Conservation (phyloP, 2,797 vertebrate genomes). For the Acipenser ruthenus region DNA sequence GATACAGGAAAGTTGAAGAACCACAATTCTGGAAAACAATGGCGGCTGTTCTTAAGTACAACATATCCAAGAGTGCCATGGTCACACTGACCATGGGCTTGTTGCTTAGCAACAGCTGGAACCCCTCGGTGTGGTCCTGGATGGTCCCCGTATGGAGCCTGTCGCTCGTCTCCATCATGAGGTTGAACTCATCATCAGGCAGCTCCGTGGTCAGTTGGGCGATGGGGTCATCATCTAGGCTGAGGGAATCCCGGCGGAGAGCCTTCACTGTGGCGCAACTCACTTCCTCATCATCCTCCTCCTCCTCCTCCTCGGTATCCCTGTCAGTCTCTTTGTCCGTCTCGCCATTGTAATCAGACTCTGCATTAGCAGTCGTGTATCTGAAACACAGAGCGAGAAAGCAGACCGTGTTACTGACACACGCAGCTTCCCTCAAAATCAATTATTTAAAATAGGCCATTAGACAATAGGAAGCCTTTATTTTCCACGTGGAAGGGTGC, state of each 20-base stretch:
- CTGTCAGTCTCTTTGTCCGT: constrained; percentile 69
- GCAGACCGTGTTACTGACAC: neutral
- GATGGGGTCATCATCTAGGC: constrained; percentile 38
- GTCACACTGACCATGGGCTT: constrained; percentile 64
- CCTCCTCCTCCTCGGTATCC: constrained; percentile 62
- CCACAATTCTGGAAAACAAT: too few relatives aligned
- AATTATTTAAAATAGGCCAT: too few relatives aligned
- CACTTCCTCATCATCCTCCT: constrained; percentile 58
- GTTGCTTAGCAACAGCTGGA: constrained; percentile 73
- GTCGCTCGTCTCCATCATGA: constrained; percentile 75
- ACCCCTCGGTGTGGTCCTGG: constrained; percentile 66
- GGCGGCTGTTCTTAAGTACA: too few relatives aligned
- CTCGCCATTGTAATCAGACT: constrained; percentile 83
- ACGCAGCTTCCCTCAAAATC: too few relatives aligned
- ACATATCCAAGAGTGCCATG: too few relatives aligned
- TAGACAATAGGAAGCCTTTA: too few relatives aligned
- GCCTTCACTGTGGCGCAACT: constrained; percentile 80
- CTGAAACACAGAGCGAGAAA: constrained; percentile 39
- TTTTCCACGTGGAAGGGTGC: too few relatives aligned
- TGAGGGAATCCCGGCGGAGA: constrained; percentile 56
- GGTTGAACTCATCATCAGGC: constrained; percentile 60
- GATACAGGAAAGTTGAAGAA: too few relatives aligned
- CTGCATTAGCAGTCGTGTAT: constrained; percentile 82
- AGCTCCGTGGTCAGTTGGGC: constrained; percentile 26
- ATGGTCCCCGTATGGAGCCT: constrained; percentile 63